Base-by-base conservation (phyloP, 1,140 invertebrate genomes). In the Listronotus bonariensis region DNA sequence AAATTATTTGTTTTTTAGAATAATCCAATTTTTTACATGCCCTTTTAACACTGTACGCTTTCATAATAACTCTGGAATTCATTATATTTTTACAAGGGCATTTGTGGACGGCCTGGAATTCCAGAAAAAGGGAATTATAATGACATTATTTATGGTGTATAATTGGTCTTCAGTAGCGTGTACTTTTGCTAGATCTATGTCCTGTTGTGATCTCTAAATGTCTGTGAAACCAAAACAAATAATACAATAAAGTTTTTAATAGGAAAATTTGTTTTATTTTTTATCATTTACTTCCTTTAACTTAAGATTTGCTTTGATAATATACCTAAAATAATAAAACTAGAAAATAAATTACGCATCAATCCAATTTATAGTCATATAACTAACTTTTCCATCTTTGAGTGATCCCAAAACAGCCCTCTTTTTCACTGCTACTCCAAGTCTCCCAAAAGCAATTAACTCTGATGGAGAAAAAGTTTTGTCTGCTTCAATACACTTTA, bases 401-500 rank as follows among this genome's bases (percentile, higher is more conserved):
- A 76, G 65, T 67, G 76, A 81, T 12, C 83, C 84, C 38, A 84
- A 75, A 20, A 85, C 78, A 26, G 82, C 81, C 56, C 81, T 71
- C 77, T 86, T 86, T 73, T 84, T 85, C 0, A 85, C 85, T 40
- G 83, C 78, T 12, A 83, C 82, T 20, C 83, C 81, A n/a, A 85
- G 68, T 72, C 85, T 75, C 45, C 83, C 83, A 73, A 83, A 82
- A 6, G 82, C 77, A 18, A 85, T 80, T 45, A 85, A 56, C 66
- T 80, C 80, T 55, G 73, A 70, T 31, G 82, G 77, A 26, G 74
- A 70, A 54, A 86, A 74, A 32, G 64, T 45, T 40, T 69, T 67
- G 32, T 67, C 34, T 60, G 77, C 68, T 46, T 68, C 72, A 17
- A 83, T 62, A 78, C 86, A 87, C 65, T 81, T 76, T 1, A 88